Conservation (phyloP, 2,113 vertebrate genomes). For the Nannospalax galili region DNA sequence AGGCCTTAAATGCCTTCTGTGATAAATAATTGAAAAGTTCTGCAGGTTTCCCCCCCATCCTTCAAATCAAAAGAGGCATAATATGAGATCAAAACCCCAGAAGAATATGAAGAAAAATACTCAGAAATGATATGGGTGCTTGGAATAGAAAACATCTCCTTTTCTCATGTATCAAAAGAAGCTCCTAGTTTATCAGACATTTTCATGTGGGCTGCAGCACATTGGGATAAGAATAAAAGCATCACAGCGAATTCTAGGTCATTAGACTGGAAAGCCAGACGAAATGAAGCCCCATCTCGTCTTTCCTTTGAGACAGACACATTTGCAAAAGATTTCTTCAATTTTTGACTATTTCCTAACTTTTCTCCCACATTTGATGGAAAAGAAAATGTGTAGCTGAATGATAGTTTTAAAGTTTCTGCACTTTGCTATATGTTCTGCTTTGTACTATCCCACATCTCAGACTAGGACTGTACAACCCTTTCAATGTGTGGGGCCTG, state of each 20-base stretch:
- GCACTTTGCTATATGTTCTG: not conserved
- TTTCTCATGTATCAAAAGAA: slow-evolving; percentile 74
- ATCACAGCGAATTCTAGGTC: slow-evolving; percentile 64
- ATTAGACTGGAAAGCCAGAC: slow-evolving; percentile 71
- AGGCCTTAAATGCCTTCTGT: slow-evolving; percentile 59
- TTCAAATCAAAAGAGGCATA: slow-evolving; percentile 73
- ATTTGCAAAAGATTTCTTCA: slow-evolving; percentile 60
- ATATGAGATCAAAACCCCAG: slow-evolving; percentile 75
- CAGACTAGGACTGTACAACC: not conserved
- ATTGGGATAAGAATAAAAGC: slow-evolving; percentile 58
- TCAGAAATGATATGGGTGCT: slow-evolving; percentile 72
- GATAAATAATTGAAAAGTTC: slow-evolving; percentile 75
- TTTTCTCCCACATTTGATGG: slow-evolving; percentile 5
- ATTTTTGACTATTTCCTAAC: slow-evolving; percentile 59
- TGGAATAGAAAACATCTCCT: slow-evolving; percentile 73
- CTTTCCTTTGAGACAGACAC: slow-evolving; percentile 62
- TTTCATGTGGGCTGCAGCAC: slow-evolving; percentile 54
- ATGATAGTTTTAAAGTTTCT: not conserved
- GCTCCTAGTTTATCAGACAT: slow-evolving; percentile 73
- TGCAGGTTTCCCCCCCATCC: not conserved
- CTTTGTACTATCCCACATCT: not conserved
- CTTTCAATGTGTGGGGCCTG: not conserved
- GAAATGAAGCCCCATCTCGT: slow-evolving; percentile 58
- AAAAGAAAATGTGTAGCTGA: slow-evolving; percentile 40
- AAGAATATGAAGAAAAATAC: slow-evolving; percentile 73